Evolutionary conservation across 2,888 invertebrate genomes (phyloP).

Genomic region (Nymphalis c-album): DNA sequence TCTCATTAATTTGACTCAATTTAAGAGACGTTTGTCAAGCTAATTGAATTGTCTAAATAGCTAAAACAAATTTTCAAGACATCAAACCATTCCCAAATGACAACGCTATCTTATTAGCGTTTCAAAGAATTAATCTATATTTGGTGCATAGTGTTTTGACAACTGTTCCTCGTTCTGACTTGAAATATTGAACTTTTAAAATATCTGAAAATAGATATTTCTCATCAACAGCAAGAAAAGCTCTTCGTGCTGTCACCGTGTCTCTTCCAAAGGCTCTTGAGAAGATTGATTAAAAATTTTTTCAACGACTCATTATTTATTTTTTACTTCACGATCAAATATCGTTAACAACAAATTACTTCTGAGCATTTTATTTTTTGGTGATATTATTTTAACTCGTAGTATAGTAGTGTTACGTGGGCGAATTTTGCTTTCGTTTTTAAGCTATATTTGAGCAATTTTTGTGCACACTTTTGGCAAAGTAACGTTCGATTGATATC

Average conservation of each 20-base stretch:
- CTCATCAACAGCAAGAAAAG: constrained; percentile 28
- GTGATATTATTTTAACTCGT: no score
- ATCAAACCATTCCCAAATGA: neutral
- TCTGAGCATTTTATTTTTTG: no score
- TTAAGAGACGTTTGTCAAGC: no score
- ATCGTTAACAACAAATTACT: no score
- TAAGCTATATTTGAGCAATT: no score
- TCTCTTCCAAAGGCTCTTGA: constrained; percentile 9
- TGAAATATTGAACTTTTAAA: constrained; percentile 26
- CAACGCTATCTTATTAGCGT: constrained; percentile 8
- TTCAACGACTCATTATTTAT: neutral
- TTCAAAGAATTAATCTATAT: constrained; percentile 28
- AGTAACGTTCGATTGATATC: no score
- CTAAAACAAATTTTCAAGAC: no score
- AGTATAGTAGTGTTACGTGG: no score
- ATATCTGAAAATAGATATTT: constrained; percentile 21
- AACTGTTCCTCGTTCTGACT: constrained; percentile 54
- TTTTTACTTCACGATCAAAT: neutral
- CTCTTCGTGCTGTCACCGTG: constrained; percentile 8
- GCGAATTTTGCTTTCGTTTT: no score
- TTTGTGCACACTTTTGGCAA: no score
- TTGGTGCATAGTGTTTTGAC: constrained; percentile 47
- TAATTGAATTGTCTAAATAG: no score
- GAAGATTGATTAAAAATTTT: constrained; percentile 5
- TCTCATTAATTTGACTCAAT: no score